Percentiles rank a stretch among this genome's conserved stretches.
phyloP scores from a whole-genome alignment of 2,797 vertebrate genomes.

The Loriculus beryllinus region DNA sequence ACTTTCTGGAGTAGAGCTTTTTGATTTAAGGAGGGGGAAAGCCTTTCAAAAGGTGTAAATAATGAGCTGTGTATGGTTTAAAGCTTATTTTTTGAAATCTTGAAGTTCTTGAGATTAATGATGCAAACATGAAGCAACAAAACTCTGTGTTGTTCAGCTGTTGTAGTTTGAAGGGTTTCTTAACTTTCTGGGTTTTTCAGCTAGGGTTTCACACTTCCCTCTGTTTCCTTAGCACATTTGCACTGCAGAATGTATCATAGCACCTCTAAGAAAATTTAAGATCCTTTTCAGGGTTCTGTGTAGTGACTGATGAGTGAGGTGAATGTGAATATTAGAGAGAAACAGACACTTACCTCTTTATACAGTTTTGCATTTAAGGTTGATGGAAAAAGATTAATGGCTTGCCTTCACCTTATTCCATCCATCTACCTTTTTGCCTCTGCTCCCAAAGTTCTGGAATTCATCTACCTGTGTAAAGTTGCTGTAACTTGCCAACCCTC shows the following conservation, averaged over 20 bases:
- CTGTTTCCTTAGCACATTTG: neutral
- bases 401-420: neutral
- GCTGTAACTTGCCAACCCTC: accelerated
- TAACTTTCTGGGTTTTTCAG: neutral
- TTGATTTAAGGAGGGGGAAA: neutral
- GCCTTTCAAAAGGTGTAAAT: neutral
- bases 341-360: accelerated
- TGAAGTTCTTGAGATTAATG: neutral
- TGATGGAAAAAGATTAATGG: neutral
- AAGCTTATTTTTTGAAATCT: neutral
- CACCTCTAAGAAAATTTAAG: neutral
- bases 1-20: neutral
- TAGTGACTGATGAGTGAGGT: neutral
- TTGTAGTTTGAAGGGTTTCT: neutral
- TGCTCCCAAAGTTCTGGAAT: neutral
- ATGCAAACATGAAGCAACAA: neutral
- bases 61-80: neutral
- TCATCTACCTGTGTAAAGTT: accelerated
- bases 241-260: neutral
- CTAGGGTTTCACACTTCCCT: neutral
- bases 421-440: neutral
- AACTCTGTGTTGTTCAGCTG: neutral
- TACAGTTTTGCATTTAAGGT: neutral
- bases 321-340: neutral
- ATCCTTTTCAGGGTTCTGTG: neutral